A percentile compares a stretch with the other conserved stretches of the same genome.
Evolutionary conservation across 1,140 invertebrate genomes (phyloP).

Genomic region (Hetaerina americana): DNA sequence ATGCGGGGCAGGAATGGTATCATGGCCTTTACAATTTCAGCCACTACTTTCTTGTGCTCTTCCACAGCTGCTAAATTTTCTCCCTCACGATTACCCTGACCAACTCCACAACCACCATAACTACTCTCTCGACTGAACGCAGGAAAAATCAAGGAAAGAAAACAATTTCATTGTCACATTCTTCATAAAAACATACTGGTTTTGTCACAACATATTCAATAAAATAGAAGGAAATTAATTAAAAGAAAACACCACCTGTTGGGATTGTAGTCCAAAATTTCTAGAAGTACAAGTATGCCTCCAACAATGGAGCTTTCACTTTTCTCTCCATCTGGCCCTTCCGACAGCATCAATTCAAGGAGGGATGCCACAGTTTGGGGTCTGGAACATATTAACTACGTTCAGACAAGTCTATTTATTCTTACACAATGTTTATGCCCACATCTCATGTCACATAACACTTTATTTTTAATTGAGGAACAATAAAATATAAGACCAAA

Average conservation of each 20-base stretch:
- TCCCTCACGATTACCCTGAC: not conserved
- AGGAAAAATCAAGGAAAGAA: constrained; percentile 6
- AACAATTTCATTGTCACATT: not conserved
- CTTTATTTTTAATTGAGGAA: too few species aligned
- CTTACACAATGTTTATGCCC: too few species aligned
- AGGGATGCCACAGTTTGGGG: constrained; percentile 40
- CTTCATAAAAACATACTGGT: not conserved
- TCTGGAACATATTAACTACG: constrained; percentile 33
- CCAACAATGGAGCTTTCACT: constrained; percentile 62
- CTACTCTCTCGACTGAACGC: not conserved
- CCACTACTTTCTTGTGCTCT: not conserved
- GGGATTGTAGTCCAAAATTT: not conserved
- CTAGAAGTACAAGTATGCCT: constrained; percentile 62
- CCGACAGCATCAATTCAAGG: constrained; percentile 60
- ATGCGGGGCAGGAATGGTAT: not conserved
- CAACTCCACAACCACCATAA: not conserved
- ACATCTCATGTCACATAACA: too few species aligned
- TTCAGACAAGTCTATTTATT: too few species aligned
- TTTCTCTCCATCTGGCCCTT: constrained; percentile 35
- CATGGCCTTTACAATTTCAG: not conserved
- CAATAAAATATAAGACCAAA: too few species aligned
- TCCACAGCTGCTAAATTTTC: not conserved
- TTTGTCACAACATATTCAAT: constrained; percentile 3
- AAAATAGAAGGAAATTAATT: constrained; percentile 12
- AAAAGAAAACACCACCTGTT: constrained; percentile 32